Evolutionary conservation across 2,113 vertebrate species (phyloP).

Genomic region (Tetrao urogallus): DNA sequence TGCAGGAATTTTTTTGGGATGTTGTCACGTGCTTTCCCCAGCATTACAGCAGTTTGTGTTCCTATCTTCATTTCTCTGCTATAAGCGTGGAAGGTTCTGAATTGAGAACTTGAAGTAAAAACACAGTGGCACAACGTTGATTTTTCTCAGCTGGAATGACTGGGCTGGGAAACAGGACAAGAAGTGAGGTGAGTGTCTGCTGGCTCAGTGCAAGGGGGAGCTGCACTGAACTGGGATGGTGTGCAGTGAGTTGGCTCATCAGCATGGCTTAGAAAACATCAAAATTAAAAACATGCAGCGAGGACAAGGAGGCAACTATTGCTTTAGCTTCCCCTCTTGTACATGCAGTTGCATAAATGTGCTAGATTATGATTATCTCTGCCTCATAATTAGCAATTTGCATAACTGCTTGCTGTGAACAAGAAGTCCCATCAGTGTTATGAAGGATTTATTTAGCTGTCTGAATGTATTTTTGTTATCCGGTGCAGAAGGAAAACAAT

Average conservation of each 20-base stretch:
- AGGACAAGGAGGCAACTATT: slow-evolving; percentile 61
- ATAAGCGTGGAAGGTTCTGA: background rate
- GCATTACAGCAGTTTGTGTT: background rate
- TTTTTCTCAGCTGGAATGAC: slow-evolving; percentile 30
- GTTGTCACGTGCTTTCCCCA: background rate
- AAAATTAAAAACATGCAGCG: background rate
- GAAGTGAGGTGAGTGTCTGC: background rate
- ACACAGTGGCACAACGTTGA: background rate
- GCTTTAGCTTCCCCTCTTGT: slow-evolving; percentile 69
- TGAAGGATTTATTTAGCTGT: slow-evolving; percentile 79
- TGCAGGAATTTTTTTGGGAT: background rate
- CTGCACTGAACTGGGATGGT: background rate
- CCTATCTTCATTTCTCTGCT: background rate
- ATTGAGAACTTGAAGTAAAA: background rate
- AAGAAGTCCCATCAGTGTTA: slow-evolving; percentile 72
- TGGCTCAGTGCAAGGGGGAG: background rate
- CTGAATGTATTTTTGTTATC: slow-evolving; percentile 78
- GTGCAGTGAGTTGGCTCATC: background rate
- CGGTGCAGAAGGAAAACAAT: slow-evolving; percentile 72
- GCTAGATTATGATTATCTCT: slow-evolving; percentile 78
- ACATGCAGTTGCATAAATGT: slow-evolving; percentile 67
- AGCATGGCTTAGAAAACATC: background rate
- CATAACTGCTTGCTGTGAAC: slow-evolving; percentile 75
- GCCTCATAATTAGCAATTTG: slow-evolving; percentile 80
- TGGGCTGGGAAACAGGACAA: background rate